Evolutionary conservation across 2,113 vertebrate species (phyloP).

Genomic region (Hippocampus comes): DNA sequence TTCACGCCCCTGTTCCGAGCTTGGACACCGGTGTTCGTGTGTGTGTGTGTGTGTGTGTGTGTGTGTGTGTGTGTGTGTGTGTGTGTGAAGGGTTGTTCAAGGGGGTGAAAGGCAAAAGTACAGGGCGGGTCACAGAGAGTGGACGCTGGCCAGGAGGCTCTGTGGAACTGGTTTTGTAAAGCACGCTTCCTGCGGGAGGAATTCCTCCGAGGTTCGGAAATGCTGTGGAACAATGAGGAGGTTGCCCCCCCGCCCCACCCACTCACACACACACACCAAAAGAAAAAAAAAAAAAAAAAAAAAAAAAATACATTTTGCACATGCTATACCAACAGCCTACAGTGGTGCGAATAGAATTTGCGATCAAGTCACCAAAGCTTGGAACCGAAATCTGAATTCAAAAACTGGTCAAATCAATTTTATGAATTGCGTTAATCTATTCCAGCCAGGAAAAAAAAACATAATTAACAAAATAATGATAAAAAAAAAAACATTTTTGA

Average conservation of each 20-base stretch:
- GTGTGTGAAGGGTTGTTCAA: background rate
- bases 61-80: too few relatives aligned
- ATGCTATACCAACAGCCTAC: background rate
- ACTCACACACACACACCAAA: too few relatives aligned
- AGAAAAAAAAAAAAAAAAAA: background rate
- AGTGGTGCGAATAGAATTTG: background rate
- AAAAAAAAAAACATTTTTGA: too few relatives aligned
- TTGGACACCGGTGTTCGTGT: background rate
- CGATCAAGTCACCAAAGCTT: too few relatives aligned
- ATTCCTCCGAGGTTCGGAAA: constrained; percentile 5
- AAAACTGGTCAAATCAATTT: too few relatives aligned
- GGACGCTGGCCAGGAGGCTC: background rate
- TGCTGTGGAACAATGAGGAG: background rate
- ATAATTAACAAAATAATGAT: too few relatives aligned
- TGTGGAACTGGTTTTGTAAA: background rate
- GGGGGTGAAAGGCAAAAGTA: background rate
- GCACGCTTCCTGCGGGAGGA: background rate
- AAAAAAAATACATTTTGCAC: background rate
- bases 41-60: too few relatives aligned
- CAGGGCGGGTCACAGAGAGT: background rate
- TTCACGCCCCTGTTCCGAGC: background rate
- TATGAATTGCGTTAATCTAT: background rate
- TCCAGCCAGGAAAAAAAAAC: background rate
- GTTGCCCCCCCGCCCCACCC: background rate
- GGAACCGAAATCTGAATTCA: too few relatives aligned